Percentiles rank a stretch among this genome's conserved stretches.
Conservation (phyloP, 2,797 vertebrate genomes). For the Anisognathus igniventris region DNA sequence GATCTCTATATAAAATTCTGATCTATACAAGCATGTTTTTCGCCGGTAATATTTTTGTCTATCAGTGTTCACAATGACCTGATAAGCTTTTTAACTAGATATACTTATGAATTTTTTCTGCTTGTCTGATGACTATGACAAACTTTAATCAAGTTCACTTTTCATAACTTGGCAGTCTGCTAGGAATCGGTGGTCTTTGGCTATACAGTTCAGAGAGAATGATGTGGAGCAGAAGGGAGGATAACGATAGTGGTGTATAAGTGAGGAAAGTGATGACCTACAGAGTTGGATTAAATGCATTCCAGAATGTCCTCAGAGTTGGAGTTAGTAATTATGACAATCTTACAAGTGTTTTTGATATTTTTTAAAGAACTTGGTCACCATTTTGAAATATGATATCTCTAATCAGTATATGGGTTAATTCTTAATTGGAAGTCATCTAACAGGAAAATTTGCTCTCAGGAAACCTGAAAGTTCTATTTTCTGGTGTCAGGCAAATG, state of each 20-base stretch:
- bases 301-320: neutral
- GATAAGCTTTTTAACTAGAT: neutral
- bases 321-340: neutral
- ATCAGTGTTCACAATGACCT: neutral
- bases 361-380: neutral
- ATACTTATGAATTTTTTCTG: neutral
- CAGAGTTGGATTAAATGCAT: neutral
- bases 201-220: fast-evolving
- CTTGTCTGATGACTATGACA: neutral
- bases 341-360: neutral
- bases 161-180: neutral
- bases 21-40: neutral
- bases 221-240: neutral
- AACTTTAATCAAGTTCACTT: neutral
- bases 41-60: neutral
- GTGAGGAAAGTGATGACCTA: neutral
- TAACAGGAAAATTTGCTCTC: neutral
- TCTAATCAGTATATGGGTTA: neutral
- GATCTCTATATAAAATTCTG: neutral
- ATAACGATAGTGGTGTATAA: neutral
- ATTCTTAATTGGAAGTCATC: neutral
- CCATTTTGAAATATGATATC: neutral
- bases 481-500: neutral
- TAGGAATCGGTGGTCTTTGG: neutral
- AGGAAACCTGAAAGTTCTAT: neutral